These are phyloP conservation scores for Tautogolabrus adspersus DNA, from an alignment of 2,113 vertebrate species.

Conservation along the genomic window DNA sequence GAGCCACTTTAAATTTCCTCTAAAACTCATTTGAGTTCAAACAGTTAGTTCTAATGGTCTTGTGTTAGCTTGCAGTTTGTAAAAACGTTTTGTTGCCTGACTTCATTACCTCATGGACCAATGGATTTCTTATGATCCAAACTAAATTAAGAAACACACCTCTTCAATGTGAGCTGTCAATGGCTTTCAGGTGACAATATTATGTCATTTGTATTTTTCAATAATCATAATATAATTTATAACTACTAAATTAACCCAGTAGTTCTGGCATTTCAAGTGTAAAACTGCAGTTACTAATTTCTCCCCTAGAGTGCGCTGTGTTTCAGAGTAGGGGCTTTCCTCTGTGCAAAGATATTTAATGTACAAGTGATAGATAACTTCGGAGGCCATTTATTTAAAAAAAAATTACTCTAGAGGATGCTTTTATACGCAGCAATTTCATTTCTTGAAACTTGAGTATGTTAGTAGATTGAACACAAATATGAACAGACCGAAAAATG, in stretches of 20 bases:
- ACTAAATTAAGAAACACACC: not conserved
- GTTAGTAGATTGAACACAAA: no score
- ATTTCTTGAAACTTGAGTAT: not conserved
- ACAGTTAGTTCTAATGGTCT: no score
- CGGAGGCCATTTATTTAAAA: not conserved
- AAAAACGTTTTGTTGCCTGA: no score
- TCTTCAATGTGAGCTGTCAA: not conserved
- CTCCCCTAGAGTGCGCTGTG: constrained; percentile 42
- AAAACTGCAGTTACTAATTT: not conserved
- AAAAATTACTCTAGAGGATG: not conserved
- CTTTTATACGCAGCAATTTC: accelerated
- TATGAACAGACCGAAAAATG: not conserved
- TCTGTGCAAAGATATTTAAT: constrained; percentile 55
- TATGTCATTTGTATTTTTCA: no score
- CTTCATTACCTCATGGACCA: no score
- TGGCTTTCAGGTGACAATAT: not conserved
- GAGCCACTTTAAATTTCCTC: no score
- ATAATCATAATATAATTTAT: no score
- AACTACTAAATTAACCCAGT: no score
- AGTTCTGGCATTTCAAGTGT: not conserved
- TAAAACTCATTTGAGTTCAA: no score
- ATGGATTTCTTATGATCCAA: not conserved
- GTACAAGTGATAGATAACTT: constrained; percentile 11
- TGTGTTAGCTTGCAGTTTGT: no score
- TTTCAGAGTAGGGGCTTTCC: not conserved